phyloP scores from a whole-genome alignment of 1,140 invertebrate species.

The Schmidtea mediterranea region DNA sequence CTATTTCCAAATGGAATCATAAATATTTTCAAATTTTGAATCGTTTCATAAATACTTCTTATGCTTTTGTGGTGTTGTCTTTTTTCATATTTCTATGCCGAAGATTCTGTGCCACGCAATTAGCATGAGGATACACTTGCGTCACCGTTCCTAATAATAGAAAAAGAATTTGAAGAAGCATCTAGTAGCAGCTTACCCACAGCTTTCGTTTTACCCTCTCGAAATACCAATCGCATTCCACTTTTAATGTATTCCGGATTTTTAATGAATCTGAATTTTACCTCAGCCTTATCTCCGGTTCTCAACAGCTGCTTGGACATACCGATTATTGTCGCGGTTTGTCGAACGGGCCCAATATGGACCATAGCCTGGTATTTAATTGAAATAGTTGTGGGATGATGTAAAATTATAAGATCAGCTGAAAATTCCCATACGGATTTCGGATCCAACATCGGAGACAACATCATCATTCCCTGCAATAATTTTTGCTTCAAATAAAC shows the following conservation, averaged over 20 bases:
- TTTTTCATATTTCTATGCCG: neutral
- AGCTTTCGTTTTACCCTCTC: constrained; percentile 90
- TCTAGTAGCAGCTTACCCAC: constrained; percentile 38
- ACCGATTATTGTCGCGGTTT: constrained; percentile 76
- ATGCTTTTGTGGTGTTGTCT: too few relatives aligned
- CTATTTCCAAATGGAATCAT: too few relatives aligned
- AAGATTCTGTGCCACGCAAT: neutral
- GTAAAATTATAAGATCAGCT: constrained; percentile 82
- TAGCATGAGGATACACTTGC: neutral
- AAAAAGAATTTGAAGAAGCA: too few relatives aligned
- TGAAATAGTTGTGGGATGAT: constrained; percentile 94
- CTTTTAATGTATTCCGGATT: constrained; percentile 78
- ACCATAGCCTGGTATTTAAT: constrained; percentile 82
- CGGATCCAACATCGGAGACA: constrained; percentile 63
- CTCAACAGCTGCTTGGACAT: constrained; percentile 76
- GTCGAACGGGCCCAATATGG: constrained; percentile 83
- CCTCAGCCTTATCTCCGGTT: constrained; percentile 84
- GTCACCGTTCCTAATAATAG: neutral
- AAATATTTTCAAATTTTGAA: too few relatives aligned
- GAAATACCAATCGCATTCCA: constrained; percentile 71
- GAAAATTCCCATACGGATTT: constrained; percentile 97
- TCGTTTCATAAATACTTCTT: too few relatives aligned
- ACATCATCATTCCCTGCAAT: constrained; percentile 86
- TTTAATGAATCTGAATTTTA: constrained; percentile 79
- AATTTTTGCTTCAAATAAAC: neutral